Percentiles rank a stretch among this genome's conserved stretches.
Conservation (phyloP, 2,888 invertebrate genomes). For the Carterocephalus palaemon region DNA sequence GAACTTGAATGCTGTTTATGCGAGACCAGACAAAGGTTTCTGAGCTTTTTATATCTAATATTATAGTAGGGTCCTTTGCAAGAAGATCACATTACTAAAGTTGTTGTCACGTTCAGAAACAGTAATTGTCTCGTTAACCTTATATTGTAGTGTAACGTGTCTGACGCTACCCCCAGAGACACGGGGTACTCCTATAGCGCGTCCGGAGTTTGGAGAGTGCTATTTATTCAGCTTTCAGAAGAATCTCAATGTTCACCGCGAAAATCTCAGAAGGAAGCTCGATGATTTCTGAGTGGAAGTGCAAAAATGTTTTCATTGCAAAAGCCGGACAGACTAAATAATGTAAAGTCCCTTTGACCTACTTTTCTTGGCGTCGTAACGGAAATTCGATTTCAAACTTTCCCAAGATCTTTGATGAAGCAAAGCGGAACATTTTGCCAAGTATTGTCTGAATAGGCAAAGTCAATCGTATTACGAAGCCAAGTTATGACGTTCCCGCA, state of each 20-base stretch:
- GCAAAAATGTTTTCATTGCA: no score
- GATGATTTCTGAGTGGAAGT: no score
- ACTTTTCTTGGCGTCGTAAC: constrained; percentile 35
- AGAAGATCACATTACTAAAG: not conserved
- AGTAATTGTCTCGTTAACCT: not conserved
- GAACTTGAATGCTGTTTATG: no score
- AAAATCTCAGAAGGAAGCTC: no score
- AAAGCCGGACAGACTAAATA: no score
- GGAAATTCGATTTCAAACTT: constrained; percentile 55
- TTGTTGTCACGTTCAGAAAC: constrained; percentile 4
- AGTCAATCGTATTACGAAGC: constrained; percentile 5
- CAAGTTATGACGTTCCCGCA: not conserved
- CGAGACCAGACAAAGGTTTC: no score
- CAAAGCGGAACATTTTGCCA: constrained; percentile 47
- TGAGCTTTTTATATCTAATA: not conserved
- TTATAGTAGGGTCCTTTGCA: not conserved
- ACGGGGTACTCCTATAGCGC: no score
- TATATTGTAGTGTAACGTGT: constrained; percentile 1
- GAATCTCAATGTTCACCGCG: no score
- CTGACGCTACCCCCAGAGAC: not conserved
- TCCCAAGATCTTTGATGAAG: constrained; percentile 50
- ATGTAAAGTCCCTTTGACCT: constrained; percentile 41
- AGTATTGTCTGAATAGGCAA: constrained; percentile 35
- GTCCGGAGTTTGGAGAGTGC: no score
- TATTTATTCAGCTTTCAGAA: no score